Evolutionary conservation across 2,113 vertebrate genomes (phyloP), one percentile per base, ranked within the genome.

Genomic region (Lepus americanus): DNA sequence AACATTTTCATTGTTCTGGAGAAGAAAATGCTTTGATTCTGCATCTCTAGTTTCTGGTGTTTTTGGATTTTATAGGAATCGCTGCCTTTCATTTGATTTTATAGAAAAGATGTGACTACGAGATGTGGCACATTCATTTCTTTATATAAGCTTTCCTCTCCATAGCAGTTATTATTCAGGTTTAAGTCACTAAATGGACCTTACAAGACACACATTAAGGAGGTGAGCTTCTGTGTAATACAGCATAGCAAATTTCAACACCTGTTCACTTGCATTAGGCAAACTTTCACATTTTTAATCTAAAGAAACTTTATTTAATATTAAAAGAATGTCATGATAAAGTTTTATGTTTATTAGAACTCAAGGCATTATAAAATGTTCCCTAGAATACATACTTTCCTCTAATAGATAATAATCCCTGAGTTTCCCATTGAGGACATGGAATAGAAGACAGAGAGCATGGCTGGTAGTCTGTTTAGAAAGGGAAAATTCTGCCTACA

Each of bases 1-100:
- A 84, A 89, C 95, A 81, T 94, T 95, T 94, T 86, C 95, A 92
- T 90, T 94, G 94, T 94, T 97, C 78, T 94, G 19, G 10, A 64
- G 83, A 95, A 31, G 64, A 91, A 93, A 77, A 83, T 85, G 49
- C 49, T n/a, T 9, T 61, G 61, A 78, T 78, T 17, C 67, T 11
- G 3, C 66, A 80, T 90, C 74, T 69, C 61, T 64, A 29, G 70
- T 89, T 96, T 80, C 88, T 82, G 72, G 53, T 90, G 49, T 61
- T 92, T 96, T 95, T 67, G 51, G 31, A 69, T 90, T 97, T 97
- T 96, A 94, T 85, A 64, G 76, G 39, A 77, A 64, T 76, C 55
- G 5, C 81, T 96, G 76, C 64, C 82, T 87, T 83, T 81, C 67
- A 84, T 92, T 91, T 91, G 51, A 10, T 92, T 19, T 88, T 79